A percentile compares a stretch with the other conserved stretches of the same genome.
These are phyloP conservation scores for Epistrophe grossulariae DNA, from an alignment of 2,888 invertebrate genomes.

Conservation along the genomic window DNA sequence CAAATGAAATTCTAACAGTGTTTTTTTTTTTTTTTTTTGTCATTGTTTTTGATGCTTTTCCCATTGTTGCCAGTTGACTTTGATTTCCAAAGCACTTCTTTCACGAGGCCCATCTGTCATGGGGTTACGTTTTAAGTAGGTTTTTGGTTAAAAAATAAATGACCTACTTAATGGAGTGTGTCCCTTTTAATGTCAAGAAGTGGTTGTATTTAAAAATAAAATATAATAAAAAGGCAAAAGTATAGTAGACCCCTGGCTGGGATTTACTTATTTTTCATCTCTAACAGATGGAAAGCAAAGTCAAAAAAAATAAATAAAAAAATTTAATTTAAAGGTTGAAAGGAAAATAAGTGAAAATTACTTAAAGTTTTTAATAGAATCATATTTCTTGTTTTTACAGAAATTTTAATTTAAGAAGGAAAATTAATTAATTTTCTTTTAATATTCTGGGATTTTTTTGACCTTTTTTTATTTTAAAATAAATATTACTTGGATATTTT, in stretches of 20 bases:
- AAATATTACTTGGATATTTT: background rate
- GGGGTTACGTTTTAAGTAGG: slow-evolving; percentile 60
- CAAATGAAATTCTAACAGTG: slow-evolving; percentile 45
- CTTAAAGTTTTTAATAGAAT: background rate
- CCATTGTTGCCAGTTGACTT: slow-evolving; percentile 45
- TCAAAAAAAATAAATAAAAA: too few species aligned
- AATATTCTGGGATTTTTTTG: too few species aligned
- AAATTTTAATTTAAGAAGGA: background rate
- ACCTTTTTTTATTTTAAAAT: background rate
- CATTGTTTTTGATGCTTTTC: background rate
- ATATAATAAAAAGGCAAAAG: background rate
- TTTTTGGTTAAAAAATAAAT: slow-evolving; percentile 66
- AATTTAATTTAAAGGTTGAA: background rate
- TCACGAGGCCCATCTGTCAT: slow-evolving; percentile 34
- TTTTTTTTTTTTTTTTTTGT: slow-evolving; percentile 2
- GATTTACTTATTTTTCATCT: background rate
- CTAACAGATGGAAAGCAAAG: background rate
- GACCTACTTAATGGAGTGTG: slow-evolving; percentile 59
- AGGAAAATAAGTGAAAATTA: background rate
- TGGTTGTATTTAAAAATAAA: background rate
- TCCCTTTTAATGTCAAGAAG: slow-evolving; percentile 23
- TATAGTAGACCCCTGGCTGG: background rate
- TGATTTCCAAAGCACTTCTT: slow-evolving; percentile 55
- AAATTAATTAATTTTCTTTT: background rate
- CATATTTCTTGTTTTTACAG: background rate